These are phyloP conservation scores for Dendropsophus ebraccatus DNA, from an alignment of 2,113 vertebrate species.

Conservation along the genomic window DNA sequence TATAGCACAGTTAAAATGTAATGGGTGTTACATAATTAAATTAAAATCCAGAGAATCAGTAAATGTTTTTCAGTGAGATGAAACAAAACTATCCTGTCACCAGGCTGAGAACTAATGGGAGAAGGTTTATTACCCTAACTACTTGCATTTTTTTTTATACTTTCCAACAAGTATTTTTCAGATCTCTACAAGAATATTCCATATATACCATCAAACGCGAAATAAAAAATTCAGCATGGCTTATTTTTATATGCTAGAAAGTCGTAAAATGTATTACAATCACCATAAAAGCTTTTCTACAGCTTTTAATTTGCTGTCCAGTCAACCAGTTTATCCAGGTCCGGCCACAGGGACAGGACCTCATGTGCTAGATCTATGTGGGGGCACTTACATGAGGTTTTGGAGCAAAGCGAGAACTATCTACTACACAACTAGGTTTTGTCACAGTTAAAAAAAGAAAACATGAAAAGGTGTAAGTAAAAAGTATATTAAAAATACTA, in stretches of 20 bases:
- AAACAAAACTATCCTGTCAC: constrained; percentile 20
- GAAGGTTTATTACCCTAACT: background rate
- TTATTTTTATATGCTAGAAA: background rate
- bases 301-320: background rate
- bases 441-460: too few species aligned
- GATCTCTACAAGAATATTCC: background rate
- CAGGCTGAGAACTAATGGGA: background rate
- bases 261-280: background rate
- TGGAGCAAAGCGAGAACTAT: too few species aligned
- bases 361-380: too few species aligned
- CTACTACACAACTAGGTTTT: too few species aligned
- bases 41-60: constrained; percentile 47
- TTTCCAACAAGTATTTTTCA: background rate
- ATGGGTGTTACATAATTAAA: constrained; percentile 54
- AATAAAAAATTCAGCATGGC: background rate
- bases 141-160: background rate
- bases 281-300: background rate
- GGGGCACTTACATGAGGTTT: too few species aligned
- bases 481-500: too few species aligned
- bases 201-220: background rate
- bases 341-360: too few species aligned
- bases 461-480: too few species aligned
- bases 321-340: too few species aligned
- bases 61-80: constrained; percentile 32
- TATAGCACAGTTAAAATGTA: constrained; percentile 53